A percentile compares a stretch with the other conserved stretches of the same genome.
Conservation (phyloP, 2,113 vertebrate species). For the Thermophis baileyi region DNA sequence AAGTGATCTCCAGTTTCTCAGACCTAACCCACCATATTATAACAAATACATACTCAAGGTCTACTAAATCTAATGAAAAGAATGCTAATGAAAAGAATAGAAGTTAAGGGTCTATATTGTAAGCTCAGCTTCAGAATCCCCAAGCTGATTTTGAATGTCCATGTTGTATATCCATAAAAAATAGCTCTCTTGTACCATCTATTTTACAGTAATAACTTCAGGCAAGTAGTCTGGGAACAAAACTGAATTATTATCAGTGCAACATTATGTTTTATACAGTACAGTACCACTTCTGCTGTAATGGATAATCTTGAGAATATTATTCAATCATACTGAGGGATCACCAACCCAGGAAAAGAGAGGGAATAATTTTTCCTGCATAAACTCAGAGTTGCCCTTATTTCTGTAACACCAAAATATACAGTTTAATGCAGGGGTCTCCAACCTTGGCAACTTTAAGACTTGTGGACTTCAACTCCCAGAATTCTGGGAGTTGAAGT, state of each 20-base stretch:
- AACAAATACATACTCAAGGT: neutral
- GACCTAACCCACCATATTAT: neutral
- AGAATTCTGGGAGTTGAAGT: no score
- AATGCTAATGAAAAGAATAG: neutral
- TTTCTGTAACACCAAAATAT: neutral
- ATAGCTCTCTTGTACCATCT: neutral
- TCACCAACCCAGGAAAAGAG: neutral
- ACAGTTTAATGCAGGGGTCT: slow-evolving; percentile 16
- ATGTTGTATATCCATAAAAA: neutral
- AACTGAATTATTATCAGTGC: neutral
- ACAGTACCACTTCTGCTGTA: neutral
- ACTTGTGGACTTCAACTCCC: no score
- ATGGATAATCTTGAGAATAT: neutral
- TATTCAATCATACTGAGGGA: neutral
- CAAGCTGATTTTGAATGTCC: neutral
- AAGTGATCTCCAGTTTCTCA: neutral
- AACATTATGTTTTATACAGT: neutral
- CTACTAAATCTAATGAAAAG: neutral
- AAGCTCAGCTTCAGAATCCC: neutral
- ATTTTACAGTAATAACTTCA: neutral
- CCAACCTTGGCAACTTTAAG: no score
- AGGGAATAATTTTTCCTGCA: neutral
- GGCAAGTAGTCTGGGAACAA: neutral
- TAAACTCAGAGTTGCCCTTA: neutral
- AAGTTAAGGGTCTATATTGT: neutral